A percentile compares a stretch with the other conserved stretches of the same genome.
phyloP scores from a whole-genome alignment of 2,797 vertebrate species.

The Cyclura pinguis region DNA sequence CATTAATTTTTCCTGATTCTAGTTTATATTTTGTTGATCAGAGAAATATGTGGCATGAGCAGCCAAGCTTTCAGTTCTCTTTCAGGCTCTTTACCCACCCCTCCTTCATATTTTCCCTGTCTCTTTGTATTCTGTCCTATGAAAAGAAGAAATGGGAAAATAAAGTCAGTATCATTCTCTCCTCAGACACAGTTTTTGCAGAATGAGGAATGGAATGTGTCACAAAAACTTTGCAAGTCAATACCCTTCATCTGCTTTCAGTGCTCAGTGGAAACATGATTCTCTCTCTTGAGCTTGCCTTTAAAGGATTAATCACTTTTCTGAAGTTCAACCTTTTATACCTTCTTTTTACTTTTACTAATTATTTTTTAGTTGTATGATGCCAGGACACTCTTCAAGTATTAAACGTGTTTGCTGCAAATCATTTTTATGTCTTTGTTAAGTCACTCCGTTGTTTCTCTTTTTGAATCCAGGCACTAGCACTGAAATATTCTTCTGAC shows the following conservation, averaged over 20 bases:
- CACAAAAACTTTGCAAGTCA: conserved; percentile 63
- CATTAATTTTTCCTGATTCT: conserved; percentile 79
- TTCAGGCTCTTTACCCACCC: conserved; percentile 55
- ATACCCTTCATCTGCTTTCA: conserved; percentile 79
- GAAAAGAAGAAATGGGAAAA: conserved; percentile 64
- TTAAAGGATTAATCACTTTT: conserved; percentile 79
- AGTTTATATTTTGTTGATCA: conserved; percentile 81
- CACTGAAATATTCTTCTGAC: conserved; percentile 54
- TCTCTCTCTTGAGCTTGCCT: conserved; percentile 70
- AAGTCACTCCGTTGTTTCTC: conserved; percentile 59
- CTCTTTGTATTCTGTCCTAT: conserved; percentile 69
- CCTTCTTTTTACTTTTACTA: conserved; percentile 69
- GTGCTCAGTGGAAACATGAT: conserved; percentile 73
- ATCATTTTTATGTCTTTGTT: conserved; percentile 80
- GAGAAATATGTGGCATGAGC: conserved; percentile 74
- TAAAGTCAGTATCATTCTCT: conserved; percentile 54
- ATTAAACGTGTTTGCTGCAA: conserved; percentile 75
- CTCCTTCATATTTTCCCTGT: conserved; percentile 67
- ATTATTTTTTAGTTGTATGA: conserved; percentile 70
- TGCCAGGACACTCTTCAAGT: conserved; percentile 81
- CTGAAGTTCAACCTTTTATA: conserved; percentile 64
- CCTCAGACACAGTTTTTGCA: conserved; percentile 43
- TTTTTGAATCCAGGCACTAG: conserved; percentile 59
- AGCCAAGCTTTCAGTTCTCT: conserved; percentile 68
- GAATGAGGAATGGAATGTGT: conserved; percentile 9